Percentiles rank a stretch among this genome's conserved stretches.
These are phyloP conservation scores for Cryptoblepharus egeriae DNA, from an alignment of 2,797 vertebrate species.

Conservation along the genomic window DNA sequence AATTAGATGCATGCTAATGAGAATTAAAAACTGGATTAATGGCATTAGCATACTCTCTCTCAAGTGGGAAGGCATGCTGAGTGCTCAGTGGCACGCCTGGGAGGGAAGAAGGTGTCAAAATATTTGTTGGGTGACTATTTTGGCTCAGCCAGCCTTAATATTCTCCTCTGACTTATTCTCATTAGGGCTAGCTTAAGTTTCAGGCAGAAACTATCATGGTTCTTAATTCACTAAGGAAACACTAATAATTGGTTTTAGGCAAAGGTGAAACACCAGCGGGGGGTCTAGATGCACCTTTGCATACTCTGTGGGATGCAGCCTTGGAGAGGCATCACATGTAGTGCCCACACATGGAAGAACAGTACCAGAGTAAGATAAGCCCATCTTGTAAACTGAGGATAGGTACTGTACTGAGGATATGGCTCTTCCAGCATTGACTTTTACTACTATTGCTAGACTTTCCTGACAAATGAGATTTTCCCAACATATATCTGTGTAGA, in stretches of 20 bases:
- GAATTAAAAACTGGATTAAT: constrained; percentile 66
- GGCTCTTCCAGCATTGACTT: no score
- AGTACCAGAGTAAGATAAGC: background rate
- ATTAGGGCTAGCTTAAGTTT: constrained; percentile 68
- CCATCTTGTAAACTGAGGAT: background rate
- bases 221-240: constrained; percentile 77
- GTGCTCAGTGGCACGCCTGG: constrained; percentile 65
- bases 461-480: background rate
- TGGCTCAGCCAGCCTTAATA: constrained; percentile 58
- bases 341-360: background rate
- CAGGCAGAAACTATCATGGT: constrained; percentile 56
- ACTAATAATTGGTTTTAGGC: constrained; percentile 73
- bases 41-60: constrained; percentile 72
- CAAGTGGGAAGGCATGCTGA: constrained; percentile 71
- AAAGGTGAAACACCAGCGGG: constrained; percentile 62
- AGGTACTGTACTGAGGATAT: no score
- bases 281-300: constrained; percentile 49
- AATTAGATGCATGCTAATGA: constrained; percentile 66
- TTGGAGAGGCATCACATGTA: constrained; percentile 39
- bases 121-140: constrained; percentile 74
- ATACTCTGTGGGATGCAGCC: constrained; percentile 38
- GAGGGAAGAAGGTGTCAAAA: constrained; percentile 73
- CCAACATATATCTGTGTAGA: background rate
- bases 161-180: constrained; percentile 49
- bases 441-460: background rate